Evolutionary conservation across 2,888 invertebrate species (phyloP).

Genomic region (Tineola bisselliella): DNA sequence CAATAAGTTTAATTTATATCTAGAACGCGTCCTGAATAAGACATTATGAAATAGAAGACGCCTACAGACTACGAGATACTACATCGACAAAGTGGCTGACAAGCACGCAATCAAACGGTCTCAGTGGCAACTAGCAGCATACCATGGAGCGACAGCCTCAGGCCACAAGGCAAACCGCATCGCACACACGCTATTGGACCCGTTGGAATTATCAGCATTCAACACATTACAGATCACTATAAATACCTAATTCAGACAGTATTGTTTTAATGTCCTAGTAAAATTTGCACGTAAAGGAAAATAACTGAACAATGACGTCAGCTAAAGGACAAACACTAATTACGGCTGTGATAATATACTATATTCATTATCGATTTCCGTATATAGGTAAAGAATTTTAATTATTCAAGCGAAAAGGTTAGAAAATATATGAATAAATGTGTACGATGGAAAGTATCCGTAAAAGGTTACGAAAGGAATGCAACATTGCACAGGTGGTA

Average conservation of each 20-base stretch:
- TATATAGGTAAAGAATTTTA: background rate
- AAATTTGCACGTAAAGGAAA: too few relatives aligned
- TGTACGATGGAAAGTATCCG: background rate
- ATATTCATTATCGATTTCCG: background rate
- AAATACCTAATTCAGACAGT: too few relatives aligned
- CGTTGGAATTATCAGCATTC: background rate
- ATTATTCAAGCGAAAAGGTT: slow-evolving; percentile 19
- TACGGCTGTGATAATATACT: background rate
- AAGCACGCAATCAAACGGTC: slow-evolving; percentile 6
- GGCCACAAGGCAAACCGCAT: slow-evolving; percentile 35
- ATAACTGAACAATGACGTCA: too few relatives aligned
- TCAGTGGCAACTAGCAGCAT: background rate
- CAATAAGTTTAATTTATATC: background rate
- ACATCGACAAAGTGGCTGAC: background rate
- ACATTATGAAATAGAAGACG: slow-evolving; percentile 1
- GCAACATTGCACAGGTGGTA: slow-evolving; percentile 5
- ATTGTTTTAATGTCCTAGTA: too few relatives aligned
- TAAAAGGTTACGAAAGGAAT: slow-evolving; percentile 2
- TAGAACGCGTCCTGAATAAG: background rate
- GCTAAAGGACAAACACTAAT: background rate
- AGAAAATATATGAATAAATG: background rate
- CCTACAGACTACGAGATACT: background rate
- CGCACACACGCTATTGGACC: background rate
- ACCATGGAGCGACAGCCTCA: slow-evolving; percentile 6
- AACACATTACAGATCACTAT: background rate